A percentile compares a stretch with the other conserved stretches of the same genome.
These are phyloP conservation scores for Thunnus maccoyii DNA, from an alignment of 2,113 vertebrate genomes.

Conservation along the genomic window DNA sequence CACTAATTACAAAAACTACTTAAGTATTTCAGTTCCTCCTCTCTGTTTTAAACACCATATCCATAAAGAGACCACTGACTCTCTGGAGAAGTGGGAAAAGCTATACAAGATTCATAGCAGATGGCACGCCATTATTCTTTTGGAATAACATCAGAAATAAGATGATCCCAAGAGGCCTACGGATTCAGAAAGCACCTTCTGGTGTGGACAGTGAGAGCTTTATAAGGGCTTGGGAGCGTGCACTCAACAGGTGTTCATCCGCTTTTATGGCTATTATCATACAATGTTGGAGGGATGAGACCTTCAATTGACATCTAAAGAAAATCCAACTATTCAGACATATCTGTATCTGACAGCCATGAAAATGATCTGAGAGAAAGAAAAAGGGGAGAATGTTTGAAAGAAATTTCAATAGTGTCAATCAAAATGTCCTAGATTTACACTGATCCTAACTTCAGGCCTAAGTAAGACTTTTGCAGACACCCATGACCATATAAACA, in stretches of 20 bases:
- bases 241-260: constrained; percentile 35
- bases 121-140: constrained; percentile 38
- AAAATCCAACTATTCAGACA: not conserved
- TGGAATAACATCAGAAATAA: constrained; percentile 32
- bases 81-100: not conserved
- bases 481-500: not conserved
- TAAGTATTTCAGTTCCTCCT: not conserved
- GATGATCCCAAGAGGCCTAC: not conserved
- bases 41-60: not conserved
- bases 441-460: not conserved
- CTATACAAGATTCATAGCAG: constrained; percentile 33
- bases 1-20: too few relatives aligned
- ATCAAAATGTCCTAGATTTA: not conserved
- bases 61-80: constrained; percentile 3
- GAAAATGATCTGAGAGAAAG: not conserved
- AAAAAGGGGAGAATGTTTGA: not conserved
- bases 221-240: constrained; percentile 18
- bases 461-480: not conserved
- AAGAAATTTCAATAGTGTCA: not conserved
- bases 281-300: not conserved
- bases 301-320: not conserved
- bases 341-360: not conserved
- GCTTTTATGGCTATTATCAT: not conserved
- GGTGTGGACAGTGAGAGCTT: constrained; percentile 9
- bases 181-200: constrained; percentile 25